Evolutionary conservation across 2,888 invertebrate species (phyloP).

Genomic region (Aleiodes leptofemur): DNA sequence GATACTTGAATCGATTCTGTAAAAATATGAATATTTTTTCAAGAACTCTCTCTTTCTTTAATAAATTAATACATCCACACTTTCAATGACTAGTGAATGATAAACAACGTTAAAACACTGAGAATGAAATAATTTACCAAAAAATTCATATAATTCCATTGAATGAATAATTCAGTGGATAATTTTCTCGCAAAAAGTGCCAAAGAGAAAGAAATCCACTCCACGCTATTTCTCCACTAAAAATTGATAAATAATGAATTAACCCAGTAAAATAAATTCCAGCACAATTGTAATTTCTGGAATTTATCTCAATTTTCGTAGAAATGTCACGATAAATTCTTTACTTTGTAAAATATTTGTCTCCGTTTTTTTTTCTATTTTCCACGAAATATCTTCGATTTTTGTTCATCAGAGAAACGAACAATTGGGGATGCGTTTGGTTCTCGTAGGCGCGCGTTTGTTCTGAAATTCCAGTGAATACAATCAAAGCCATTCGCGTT

Average conservation of each 20-base stretch:
- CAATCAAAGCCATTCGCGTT: conserved; percentile 27
- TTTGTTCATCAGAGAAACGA: conserved; percentile 15
- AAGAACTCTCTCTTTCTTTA: not conserved
- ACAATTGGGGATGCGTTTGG: conserved; percentile 7
- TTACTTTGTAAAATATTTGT: too few species aligned
- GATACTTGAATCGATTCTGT: too few species aligned
- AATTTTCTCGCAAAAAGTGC: not conserved
- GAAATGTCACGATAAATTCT: not conserved
- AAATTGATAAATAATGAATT: not conserved
- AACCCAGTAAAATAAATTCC: not conserved
- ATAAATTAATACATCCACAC: not conserved
- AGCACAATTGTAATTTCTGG: not conserved
- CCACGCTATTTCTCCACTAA: not conserved
- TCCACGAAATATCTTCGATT: not conserved
- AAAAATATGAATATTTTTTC: too few species aligned
- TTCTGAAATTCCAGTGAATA: conserved; percentile 21
- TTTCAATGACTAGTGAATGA: not conserved
- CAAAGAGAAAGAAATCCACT: not conserved
- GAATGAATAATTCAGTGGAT: conserved; percentile 16
- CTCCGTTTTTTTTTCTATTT: conserved; percentile 1
- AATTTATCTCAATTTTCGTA: not conserved
- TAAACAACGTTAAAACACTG: not conserved
- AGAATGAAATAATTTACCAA: conserved; percentile 11
- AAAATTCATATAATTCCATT: not conserved
- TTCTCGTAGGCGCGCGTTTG: conserved; percentile 20